Evolutionary conservation across 2,888 invertebrate genomes (phyloP).

Genomic region (Axea sp.): DNA sequence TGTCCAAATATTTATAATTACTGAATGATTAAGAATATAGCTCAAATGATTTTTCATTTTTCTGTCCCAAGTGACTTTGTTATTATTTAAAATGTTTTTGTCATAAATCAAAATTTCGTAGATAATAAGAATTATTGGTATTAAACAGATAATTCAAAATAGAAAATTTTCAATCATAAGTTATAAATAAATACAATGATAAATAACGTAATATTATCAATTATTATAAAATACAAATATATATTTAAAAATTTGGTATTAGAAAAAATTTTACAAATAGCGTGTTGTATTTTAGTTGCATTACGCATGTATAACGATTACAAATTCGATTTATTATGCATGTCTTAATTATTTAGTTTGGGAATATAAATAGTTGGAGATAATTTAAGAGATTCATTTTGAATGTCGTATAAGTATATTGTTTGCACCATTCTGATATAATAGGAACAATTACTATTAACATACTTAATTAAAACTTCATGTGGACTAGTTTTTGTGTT

Average conservation of each 20-base stretch:
- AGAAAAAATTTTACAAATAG: conserved; percentile 17
- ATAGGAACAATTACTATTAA: conserved; percentile 21
- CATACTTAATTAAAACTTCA: no score
- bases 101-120: no score
- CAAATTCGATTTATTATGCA: conserved; percentile 22
- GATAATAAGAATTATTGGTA: no score
- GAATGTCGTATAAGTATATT: conserved; percentile 2
- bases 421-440: conserved; percentile 22
- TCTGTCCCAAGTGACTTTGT: no score
- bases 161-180: no score
- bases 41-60: no score
- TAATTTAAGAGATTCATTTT: not conserved
- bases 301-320: no score
- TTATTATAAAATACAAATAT: conserved; percentile 23
- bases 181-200: conserved; percentile 5
- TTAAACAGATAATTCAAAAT: no score
- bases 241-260: conserved; percentile 20
- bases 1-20: no score
- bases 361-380: not conserved
- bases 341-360: conserved; percentile 3
- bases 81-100: no score
- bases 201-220: conserved; percentile 5
- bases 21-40: no score
- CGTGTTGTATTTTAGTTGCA: not conserved
- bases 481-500: no score